These are phyloP conservation scores for Aphidius gifuensis DNA, from an alignment of 1,140 invertebrate genomes.

Conservation along the genomic window DNA sequence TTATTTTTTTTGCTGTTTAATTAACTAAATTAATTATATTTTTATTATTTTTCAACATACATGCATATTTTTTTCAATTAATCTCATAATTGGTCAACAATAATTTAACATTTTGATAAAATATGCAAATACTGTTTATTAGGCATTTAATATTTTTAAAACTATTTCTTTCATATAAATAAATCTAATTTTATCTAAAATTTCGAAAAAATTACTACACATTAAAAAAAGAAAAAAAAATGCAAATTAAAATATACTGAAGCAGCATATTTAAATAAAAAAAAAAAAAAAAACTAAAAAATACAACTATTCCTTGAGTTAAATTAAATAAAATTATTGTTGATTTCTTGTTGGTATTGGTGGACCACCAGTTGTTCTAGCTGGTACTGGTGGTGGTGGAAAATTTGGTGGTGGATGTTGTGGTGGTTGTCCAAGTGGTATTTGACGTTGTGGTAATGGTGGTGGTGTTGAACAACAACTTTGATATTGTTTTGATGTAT, in stretches of 20 bases:
- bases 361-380: constrained; percentile 63
- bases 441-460: constrained; percentile 63
- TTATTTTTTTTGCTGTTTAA: neutral
- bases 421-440: constrained; percentile 54
- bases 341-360: constrained; percentile 67
- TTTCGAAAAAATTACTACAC: no score
- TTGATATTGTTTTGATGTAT: constrained; percentile 33
- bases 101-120: neutral
- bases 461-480: constrained; percentile 57
- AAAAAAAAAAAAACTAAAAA: no score
- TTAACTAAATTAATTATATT: neutral
- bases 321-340: constrained; percentile 34
- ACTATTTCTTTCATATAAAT: no score
- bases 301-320: no score
- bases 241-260: no score
- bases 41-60: constrained; percentile 6
- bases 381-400: constrained; percentile 62
- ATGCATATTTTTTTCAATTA: no score
- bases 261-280: no score
- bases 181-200: no score
- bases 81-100: constrained; percentile 23
- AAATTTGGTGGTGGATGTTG: constrained; percentile 58
- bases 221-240: no score
- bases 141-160: constrained; percentile 6
- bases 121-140: constrained; percentile 15